phyloP scores from a whole-genome alignment of 53 echinoderm and acorn worm genomes.

The Patiria pectinifera region DNA sequence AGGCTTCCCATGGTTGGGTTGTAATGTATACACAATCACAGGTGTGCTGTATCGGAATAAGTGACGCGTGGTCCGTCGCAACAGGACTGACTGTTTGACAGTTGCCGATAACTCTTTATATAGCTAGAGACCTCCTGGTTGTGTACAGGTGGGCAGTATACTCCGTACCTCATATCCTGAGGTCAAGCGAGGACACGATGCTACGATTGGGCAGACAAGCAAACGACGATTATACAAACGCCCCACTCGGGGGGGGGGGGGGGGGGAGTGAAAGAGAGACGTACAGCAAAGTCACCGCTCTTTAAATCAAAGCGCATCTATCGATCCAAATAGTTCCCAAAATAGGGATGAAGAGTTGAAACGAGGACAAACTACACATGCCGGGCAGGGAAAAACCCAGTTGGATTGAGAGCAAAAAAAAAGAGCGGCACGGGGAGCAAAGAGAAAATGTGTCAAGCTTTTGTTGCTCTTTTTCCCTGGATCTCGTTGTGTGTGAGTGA shows the following conservation, averaged over 20 bases:
- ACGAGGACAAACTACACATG: constrained; percentile 18
- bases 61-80: constrained; percentile 23
- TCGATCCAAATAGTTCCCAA: constrained; percentile 20
- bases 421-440: not conserved
- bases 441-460: constrained; percentile 43
- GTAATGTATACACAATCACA: not conserved
- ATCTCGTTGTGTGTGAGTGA: constrained; percentile 5
- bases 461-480: constrained; percentile 4
- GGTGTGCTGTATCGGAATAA: constrained; percentile 24
- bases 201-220: constrained; percentile 23
- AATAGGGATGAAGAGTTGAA: constrained; percentile 31
- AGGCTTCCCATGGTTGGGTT: constrained; percentile 9
- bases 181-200: constrained; percentile 61
- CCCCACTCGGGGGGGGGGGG: not conserved
- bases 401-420: not conserved
- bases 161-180: constrained; percentile 25
- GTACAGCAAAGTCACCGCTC: constrained; percentile 34
- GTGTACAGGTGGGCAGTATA: constrained; percentile 56
- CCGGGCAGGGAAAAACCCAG: not conserved
- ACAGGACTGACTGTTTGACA: constrained; percentile 52
- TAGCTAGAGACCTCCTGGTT: constrained; percentile 40
- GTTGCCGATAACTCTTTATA: constrained; percentile 57
- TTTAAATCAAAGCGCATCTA: constrained; percentile 10
- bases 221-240: not conserved
- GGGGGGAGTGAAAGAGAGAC: not conserved